Evolutionary conservation across 2,888 invertebrate species (phyloP), one percentile per base, ranked within the genome.

Genomic region (Hirtodrosophila alboralis): DNA sequence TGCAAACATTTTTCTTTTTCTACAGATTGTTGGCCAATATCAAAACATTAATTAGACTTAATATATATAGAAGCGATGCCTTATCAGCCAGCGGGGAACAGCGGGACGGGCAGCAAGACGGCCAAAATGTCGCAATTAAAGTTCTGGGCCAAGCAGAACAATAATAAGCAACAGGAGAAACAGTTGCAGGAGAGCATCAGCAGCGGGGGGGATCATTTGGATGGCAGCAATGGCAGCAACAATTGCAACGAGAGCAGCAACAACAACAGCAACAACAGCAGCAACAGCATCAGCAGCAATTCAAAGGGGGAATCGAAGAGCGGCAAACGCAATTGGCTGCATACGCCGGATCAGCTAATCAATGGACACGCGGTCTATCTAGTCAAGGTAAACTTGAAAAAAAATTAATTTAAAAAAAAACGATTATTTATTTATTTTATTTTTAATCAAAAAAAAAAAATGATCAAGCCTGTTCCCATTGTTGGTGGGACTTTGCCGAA

Each of bases 281-380:
- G 83, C 91, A 92, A 77, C 91, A 91, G 30, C 65, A 75, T 68
- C 68, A 81, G 69, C 58, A 74, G 72, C 48, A 84, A 71, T 38
- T 58, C 85, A 38, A 92, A 92, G 65, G 75, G 85, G 90, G 90
- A 88, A 33, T 75, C 85, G 18, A 89, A 90, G 70, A 90, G 84
- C 66, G 87, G 86, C 61, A 92, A 92, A 85, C 91, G 93, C 84
- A 95, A 95, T 91, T 98, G 98, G 98, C 94, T 98, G 71, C 98
- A 98, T 91, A 95, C 97, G 53, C 96, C 98, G 38, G 98, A 98
- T 89, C 94, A 97, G 16, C 93, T 99, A 49, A 95, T 97, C 86
- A 96, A 96, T 89, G 98, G 98, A 41, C 98, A 98, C 89, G 97
- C 99, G 83, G 97, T 97, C 49, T 99, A 98, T 93, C 94, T 97